phyloP scores from a whole-genome alignment of 2,797 vertebrate genomes.

The Botia almorhae region DNA sequence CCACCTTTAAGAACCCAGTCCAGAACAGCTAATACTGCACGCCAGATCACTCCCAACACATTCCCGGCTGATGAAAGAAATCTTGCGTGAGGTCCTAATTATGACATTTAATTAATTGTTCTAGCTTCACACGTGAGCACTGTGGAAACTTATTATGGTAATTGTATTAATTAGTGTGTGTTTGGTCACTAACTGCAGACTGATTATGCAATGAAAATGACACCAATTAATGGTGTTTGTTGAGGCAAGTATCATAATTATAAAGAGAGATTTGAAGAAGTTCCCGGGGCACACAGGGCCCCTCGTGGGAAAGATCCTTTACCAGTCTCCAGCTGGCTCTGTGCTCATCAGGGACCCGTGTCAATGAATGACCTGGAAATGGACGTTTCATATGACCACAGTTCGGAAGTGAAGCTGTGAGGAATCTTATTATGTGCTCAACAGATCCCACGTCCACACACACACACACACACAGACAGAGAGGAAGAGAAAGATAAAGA shows the following conservation, averaged over 20 bases:
- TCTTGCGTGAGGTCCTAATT: slow-evolving; percentile 17
- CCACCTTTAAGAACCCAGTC: slow-evolving; percentile 36
- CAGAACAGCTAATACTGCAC: slow-evolving; percentile 43
- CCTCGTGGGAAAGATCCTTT: slow-evolving; percentile 74
- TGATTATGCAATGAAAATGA: neutral
- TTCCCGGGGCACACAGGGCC: neutral
- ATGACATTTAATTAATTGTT: neutral
- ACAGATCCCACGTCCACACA: slow-evolving; percentile 65
- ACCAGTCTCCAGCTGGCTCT: slow-evolving; percentile 61
- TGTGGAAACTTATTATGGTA: neutral
- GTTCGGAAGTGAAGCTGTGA: slow-evolving; percentile 77
- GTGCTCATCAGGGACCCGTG: slow-evolving; percentile 69
- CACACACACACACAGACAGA: slow-evolving; percentile 28
- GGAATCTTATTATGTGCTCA: slow-evolving; percentile 68
- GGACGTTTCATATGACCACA: slow-evolving; percentile 72
- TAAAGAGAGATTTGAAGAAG: neutral
- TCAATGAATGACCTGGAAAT: slow-evolving; percentile 81
- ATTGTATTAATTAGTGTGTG: neutral
- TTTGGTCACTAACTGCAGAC: neutral
- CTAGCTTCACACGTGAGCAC: no score
- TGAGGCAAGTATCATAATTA: neutral
- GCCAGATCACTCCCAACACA: slow-evolving; percentile 55
- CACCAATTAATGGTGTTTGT: neutral
- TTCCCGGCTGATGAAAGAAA: slow-evolving; percentile 22
- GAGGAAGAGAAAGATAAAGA: slow-evolving; percentile 39